Evolutionary conservation across 2,888 invertebrate genomes (phyloP), one percentile per base, ranked within the genome.

Genomic region (Bedellia somnulentella): DNA sequence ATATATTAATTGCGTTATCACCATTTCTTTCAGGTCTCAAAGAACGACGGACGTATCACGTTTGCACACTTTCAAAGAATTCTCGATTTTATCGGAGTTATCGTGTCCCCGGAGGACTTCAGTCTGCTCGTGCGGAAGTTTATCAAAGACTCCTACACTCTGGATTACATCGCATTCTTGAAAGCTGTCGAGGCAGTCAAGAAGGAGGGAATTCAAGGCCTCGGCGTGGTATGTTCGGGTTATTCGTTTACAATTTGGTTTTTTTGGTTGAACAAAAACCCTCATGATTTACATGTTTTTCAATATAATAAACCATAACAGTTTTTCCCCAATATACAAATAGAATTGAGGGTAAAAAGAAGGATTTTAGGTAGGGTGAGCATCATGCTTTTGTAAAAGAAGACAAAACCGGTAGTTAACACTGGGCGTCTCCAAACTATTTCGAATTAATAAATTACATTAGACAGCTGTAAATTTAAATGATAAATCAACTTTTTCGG

Each of bases 81-180:
- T 33, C 62, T 90, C 10, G 80, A 82, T 46, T 87, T 85, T 57
- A 64, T 89, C 47, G 83, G 84, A 30, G 80, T 89, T 35, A 62
- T 81, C 15, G 59, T 89, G 11, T 83, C 85, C 0, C 71, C 85
- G 2, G 81, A 85, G 11, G 89, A 90, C 59, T 87, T 87, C 55
- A 77, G 83, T 44, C 59, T 90, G 26, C 62, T 90, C 9, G 78
- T 89, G 32, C 86, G 87, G 44, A 82, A 85, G 43, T 90, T 86
- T 58, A 78, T 87, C 44, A 87, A 85, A 50, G 85, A 88, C 56
- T 81, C 83, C 2, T 89, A 87, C 57, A 84, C 87, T 14, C 62
- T 90, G 2, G 89, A 89, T 60, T 90, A 89, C 47, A 79, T 88
- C 5, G 86, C 86, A 4, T 88, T 90, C 50, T 58, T 89, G 4